Percentiles rank a stretch among this genome's conserved stretches.
These are phyloP conservation scores for Noctua fimbriata DNA, from an alignment of 2,888 invertebrate genomes.

Conservation along the genomic window DNA sequence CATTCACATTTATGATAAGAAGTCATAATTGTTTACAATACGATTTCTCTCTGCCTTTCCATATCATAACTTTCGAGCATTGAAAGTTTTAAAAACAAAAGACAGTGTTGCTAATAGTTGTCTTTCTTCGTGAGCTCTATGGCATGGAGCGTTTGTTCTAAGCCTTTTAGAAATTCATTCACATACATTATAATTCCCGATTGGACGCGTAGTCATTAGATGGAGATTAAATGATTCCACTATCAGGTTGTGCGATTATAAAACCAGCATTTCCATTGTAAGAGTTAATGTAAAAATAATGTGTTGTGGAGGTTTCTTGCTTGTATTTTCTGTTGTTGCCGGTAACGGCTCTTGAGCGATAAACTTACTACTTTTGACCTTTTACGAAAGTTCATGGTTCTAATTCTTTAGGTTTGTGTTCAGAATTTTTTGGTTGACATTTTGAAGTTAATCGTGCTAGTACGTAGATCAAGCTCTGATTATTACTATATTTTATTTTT, in stretches of 20 bases:
- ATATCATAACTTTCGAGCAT: conserved; percentile 46
- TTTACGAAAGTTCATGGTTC: conserved; percentile 40
- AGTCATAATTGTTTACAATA: conserved; percentile 6
- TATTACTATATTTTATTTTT: not conserved
- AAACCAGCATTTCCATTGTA: conserved; percentile 67
- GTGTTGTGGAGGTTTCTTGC: conserved; percentile 47
- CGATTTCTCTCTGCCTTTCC: conserved; percentile 30
- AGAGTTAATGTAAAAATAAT: conserved; percentile 75
- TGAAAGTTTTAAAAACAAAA: conserved; percentile 49
- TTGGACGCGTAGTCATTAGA: conserved; percentile 57
- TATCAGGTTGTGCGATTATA: conserved; percentile 57
- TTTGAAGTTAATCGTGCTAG: not conserved
- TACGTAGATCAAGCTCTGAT: not conserved
- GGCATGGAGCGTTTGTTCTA: conserved; percentile 20
- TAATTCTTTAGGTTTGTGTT: conserved; percentile 28
- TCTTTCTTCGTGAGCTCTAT: conserved; percentile 21
- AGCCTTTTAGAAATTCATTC: conserved; percentile 53
- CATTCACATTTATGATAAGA: conserved; percentile 2
- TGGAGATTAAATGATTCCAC: conserved; percentile 56
- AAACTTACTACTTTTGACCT: conserved; percentile 45
- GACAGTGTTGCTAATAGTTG: conserved; percentile 8
- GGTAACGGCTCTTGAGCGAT: conserved; percentile 39
- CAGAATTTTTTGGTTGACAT: not conserved
- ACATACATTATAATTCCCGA: conserved; percentile 48
- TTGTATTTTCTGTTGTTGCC: conserved; percentile 41